A percentile compares a stretch with the other conserved stretches of the same genome.
Conservation (phyloP, 2,888 invertebrate species). For the Antheraea yamamai region DNA sequence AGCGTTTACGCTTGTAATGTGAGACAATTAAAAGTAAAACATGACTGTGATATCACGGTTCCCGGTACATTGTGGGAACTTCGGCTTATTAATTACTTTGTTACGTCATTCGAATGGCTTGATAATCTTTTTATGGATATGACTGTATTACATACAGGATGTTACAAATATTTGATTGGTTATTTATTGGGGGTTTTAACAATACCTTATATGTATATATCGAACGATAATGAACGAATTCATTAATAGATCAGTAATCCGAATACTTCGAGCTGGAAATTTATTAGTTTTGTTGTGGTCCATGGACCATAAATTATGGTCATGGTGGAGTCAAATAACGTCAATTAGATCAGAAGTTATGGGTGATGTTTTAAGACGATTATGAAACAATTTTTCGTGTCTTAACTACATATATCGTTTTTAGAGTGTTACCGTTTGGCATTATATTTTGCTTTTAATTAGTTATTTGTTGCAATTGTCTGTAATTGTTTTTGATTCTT, state of each 20-base stretch:
- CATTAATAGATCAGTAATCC: neutral
- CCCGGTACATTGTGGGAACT: constrained; percentile 49
- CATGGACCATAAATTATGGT: neutral
- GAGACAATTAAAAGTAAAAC: constrained; percentile 44
- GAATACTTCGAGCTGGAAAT: neutral
- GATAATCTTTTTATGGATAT: constrained; percentile 4
- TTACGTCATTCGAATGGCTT: constrained; percentile 11
- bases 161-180: constrained; percentile 5
- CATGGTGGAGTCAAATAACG: neutral
- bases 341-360: too few relatives aligned
- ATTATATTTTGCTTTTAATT: neutral
- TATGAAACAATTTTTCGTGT: too few relatives aligned
- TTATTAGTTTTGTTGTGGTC: neutral
- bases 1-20: constrained; percentile 19
- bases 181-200: neutral
- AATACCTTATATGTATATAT: neutral
- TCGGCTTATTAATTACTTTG: constrained; percentile 42
- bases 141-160: constrained; percentile 2
- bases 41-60: constrained; percentile 32
- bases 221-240: neutral
- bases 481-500: neutral
- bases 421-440: too few relatives aligned
- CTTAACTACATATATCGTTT: too few relatives aligned
- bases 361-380: too few relatives aligned
- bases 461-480: neutral